Evolutionary conservation across 2,888 invertebrate species (phyloP).

Genomic region (Ochropleura plecta): DNA sequence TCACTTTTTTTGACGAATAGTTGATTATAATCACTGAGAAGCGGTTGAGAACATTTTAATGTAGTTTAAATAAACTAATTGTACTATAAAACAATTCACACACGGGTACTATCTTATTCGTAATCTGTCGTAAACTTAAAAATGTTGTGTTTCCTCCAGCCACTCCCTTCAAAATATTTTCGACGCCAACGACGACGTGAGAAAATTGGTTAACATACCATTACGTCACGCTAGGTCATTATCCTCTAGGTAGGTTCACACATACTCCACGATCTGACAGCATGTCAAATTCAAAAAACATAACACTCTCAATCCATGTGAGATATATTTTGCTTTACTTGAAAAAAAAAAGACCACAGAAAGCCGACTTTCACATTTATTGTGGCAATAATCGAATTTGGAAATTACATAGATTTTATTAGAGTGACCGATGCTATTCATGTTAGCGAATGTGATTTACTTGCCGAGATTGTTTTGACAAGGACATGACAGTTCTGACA

Average conservation of each 20-base stretch:
- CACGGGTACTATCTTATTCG: not conserved
- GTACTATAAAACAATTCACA: conserved; percentile 22
- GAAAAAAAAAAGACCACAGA: conserved; percentile 62
- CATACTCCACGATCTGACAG: conserved; percentile 24
- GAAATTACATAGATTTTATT: conserved; percentile 60
- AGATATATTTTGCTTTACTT: conserved; percentile 52
- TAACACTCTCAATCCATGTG: conserved; percentile 35
- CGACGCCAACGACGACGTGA: conserved; percentile 22
- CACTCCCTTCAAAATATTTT: conserved; percentile 29
- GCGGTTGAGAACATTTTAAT: conserved; percentile 14
- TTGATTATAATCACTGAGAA: conserved; percentile 14
- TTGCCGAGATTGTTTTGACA: conserved; percentile 41
- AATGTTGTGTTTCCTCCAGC: conserved; percentile 6
- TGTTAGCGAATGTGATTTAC: conserved; percentile 32
- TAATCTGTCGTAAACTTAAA: conserved; percentile 21
- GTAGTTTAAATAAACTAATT: conserved; percentile 14
- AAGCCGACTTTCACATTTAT: conserved; percentile 71
- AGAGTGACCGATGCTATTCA: conserved; percentile 48
- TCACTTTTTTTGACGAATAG: not conserved
- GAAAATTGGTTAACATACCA: conserved; percentile 25
- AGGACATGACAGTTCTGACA: conserved; percentile 36
- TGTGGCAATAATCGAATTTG: conserved; percentile 62
- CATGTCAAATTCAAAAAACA: conserved; percentile 44
- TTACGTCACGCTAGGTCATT: conserved; percentile 46
- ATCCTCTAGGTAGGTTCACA: conserved; percentile 12